Evolutionary conservation across 2,797 vertebrate species (phyloP).

Genomic region (Helicolenus hilgendorfi): DNA sequence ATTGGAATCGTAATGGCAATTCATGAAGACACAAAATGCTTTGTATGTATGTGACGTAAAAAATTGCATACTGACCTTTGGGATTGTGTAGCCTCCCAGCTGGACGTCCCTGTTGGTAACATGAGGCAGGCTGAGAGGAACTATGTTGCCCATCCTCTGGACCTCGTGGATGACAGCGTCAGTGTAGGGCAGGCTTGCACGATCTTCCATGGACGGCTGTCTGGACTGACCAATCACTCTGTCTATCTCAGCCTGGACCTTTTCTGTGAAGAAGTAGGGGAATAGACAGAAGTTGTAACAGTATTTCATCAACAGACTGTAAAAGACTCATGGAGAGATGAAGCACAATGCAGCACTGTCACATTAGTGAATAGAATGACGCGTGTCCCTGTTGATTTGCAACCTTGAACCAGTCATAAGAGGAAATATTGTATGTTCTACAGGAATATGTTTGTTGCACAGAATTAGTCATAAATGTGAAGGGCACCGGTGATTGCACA

Average conservation of each 20-base stretch:
- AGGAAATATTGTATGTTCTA: too few species aligned
- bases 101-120: conserved; percentile 38
- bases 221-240: conserved; percentile 61
- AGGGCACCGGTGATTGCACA: not conserved
- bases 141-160: conserved; percentile 65
- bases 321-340: not conserved
- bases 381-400: not conserved
- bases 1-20: not conserved
- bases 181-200: conserved; percentile 65
- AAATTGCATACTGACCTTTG: conserved; percentile 44
- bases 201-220: conserved; percentile 54
- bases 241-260: conserved; percentile 74
- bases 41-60: not conserved
- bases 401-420: too few species aligned
- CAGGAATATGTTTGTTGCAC: not conserved
- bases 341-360: not conserved
- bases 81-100: conserved; percentile 58
- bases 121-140: conserved; percentile 54
- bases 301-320: too few species aligned
- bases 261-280: conserved; percentile 38
- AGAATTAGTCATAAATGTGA: not conserved
- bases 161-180: conserved; percentile 75
- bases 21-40: not conserved
- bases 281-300: not conserved
- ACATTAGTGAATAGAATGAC: not conserved